Conservation (phyloP, 2,797 vertebrate species). For the Lemur catta region DNA sequence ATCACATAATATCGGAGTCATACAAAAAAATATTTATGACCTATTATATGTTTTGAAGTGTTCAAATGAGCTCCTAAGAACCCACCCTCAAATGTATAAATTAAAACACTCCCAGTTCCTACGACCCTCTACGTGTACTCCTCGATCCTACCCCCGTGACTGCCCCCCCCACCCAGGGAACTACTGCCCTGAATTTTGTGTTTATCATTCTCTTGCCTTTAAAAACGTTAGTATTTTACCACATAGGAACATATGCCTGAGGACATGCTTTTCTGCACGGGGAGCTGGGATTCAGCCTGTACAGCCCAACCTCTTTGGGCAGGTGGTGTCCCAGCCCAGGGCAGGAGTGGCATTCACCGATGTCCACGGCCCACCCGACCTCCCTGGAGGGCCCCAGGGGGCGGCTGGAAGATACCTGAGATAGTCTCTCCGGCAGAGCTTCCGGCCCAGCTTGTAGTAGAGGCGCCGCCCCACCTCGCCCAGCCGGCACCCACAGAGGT, state of each 20-base stretch:
- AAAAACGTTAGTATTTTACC: neutral
- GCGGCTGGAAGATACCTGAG: conserved; percentile 88
- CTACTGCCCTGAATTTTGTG: neutral
- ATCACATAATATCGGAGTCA: neutral
- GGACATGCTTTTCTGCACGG: neutral
- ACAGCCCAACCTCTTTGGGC: neutral
- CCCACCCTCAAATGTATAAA: neutral
- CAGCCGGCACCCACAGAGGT: conserved; percentile 96
- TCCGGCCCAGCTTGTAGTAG: conserved; percentile 98
- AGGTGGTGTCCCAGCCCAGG: neutral
- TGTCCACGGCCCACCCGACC: neutral
- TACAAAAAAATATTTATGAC: neutral
- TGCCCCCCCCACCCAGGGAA: neutral
- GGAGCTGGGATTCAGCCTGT: neutral
- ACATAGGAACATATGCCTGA: neutral
- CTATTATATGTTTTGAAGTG: neutral
- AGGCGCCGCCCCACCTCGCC: conserved; percentile 96
- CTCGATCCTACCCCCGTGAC: too few species aligned
- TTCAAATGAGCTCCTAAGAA: neutral
- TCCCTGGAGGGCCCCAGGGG: neutral
- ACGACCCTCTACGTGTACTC: rapidly evolving
- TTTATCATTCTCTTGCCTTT: conserved; percentile 2
- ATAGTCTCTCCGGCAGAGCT: conserved; percentile 97
- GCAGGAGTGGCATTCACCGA: neutral
- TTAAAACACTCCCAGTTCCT: neutral